Evolutionary conservation across 2,888 invertebrate genomes (phyloP), one percentile per base, ranked within the genome.

Genomic region (Artemia sinica): DNA sequence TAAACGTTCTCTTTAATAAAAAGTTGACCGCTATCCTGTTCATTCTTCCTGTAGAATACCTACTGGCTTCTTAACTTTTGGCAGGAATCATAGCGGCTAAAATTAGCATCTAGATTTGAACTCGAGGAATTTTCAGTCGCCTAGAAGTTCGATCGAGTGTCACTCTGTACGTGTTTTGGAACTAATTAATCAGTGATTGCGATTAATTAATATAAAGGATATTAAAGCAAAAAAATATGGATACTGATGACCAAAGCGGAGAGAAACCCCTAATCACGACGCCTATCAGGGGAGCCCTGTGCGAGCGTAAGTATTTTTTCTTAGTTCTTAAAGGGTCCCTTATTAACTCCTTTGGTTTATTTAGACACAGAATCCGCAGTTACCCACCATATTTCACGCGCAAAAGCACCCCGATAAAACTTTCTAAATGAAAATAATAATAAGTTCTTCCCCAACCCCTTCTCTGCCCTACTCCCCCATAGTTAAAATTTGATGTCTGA

Each of bases 251-350:
- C 76, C 78, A 71, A 77, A 77, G 71, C 75, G 67, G 73, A 68
- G 71, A 76, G 71, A 73, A 78, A 73, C 89, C 89, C 2, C 78
- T 83, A 69, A 88, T 90, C 75, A 80, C 82, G 49, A 86, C 85
- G 78, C 86, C 88, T 66, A 81, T 90, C 71, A 85, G 86, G 77
- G 89, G 89, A 74, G 83, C 83, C 73, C 72, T 73, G 50, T 72
- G 75, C 63, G 74, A 75, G 74, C 75, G 77, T 75, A 72, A 74
- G 74, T 74, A 66, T 28, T 18, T 12, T 8, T 14, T 2, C n/a
- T 50, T n/a, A 8, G 41, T 12, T 13, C 28, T 4, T 28, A 4
- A 28, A 28, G 28, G 28, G 28, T 28, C 4, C 4, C 28, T 28
- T 2, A 28, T 28, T 28, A 28, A 28, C 28, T 28, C 4, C 28